Evolutionary conservation across 2,888 invertebrate genomes (phyloP).

Genomic region (Macrosiphum euphorbiae): DNA sequence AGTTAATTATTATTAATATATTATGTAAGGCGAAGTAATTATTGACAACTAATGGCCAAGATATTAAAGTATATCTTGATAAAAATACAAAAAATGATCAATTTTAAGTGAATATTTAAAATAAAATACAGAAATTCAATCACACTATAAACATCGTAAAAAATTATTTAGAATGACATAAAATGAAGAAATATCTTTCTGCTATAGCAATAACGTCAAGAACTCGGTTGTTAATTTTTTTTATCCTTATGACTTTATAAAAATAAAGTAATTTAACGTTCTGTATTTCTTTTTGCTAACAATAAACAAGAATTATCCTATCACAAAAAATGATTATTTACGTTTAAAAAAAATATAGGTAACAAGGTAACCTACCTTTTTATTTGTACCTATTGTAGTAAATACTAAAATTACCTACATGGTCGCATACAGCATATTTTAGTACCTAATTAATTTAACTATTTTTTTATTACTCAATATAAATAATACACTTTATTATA

Average conservation of each 20-base stretch:
- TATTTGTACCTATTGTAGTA: background rate
- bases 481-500: background rate
- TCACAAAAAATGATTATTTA: background rate
- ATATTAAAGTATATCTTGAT: background rate
- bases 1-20: background rate
- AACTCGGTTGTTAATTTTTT: background rate
- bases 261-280: background rate
- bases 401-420: background rate
- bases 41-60: background rate
- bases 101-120: background rate
- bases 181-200: background rate
- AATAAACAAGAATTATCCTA: background rate
- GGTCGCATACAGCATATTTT: background rate
- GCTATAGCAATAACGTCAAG: background rate
- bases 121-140: background rate
- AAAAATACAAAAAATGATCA: background rate
- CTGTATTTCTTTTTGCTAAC: background rate
- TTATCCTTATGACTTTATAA: background rate
- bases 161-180: background rate
- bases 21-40: background rate
- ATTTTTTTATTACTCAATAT: background rate
- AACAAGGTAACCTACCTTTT: background rate
- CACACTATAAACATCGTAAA: background rate
- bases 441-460: background rate
- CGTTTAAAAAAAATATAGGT: background rate